Evolutionary conservation across 2,113 vertebrate species (phyloP), one percentile per base, ranked within the genome.

Genomic region (Smithornis capensis): DNA sequence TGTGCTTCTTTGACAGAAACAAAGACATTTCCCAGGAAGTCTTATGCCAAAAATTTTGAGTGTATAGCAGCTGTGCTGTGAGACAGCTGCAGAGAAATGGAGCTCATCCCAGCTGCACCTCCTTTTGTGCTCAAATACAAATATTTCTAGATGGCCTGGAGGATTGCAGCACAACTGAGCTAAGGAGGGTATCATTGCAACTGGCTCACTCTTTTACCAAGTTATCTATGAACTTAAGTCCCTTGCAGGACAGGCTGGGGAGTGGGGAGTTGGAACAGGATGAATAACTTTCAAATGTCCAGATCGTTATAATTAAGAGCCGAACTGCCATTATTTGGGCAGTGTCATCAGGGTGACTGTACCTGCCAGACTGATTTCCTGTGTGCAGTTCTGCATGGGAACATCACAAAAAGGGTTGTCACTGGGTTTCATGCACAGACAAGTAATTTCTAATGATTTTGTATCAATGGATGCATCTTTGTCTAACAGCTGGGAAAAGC

Each of bases 401-500:
- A 50, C 14, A 56, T 37, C 59, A 56, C 25, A 45, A 44, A 71
- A 65, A 75, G 37, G 38, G 11, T 40, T 68, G 62, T 70, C 65
- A 38, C 14, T 3, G 3, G 23, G 33, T 35, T 79, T 14, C 38
- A 19, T 19, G 16, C 5, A 4, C 0, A 11, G 16, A 42, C 24
- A 90, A 81, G 38, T 38, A 49, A 65, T 65, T 86, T 92, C 35
- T 65, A 76, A 69, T 53, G 31, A 57, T 35, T 94, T 73, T 31
- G 24, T 44, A 52, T 19, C 44, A 69, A 77, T 11, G 29, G 63
- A 50, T 44, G 35, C 12, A 47, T 55, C 38, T 77, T 78, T 63
- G 33, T 40, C 25, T 47, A 84, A 42, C 42, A 33, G 19, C 1
- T 4, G 2, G n/a, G 55, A 67, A 60, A 55, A 90, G 11, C 53